Evolutionary conservation across 2,113 vertebrate species (phyloP).

Genomic region (Dasyprocta punctata): DNA sequence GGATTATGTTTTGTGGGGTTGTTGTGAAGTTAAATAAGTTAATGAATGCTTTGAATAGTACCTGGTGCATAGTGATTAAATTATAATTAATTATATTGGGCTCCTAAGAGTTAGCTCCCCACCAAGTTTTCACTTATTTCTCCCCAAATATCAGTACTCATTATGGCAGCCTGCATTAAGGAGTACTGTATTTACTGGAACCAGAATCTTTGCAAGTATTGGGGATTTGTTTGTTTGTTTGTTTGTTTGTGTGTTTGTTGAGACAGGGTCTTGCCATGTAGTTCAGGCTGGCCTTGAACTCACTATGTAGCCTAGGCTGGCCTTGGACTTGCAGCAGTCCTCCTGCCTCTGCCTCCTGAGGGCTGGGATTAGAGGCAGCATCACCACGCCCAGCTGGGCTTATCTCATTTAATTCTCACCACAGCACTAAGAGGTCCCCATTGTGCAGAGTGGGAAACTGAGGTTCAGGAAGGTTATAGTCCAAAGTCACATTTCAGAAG

Average conservation of each 20-base stretch:
- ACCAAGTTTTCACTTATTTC: neutral
- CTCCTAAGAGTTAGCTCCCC: neutral
- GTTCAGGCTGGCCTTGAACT: too few relatives aligned
- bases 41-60: neutral
- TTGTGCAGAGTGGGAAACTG: neutral
- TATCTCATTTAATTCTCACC: neutral
- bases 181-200: too few relatives aligned
- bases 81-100: neutral
- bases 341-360: too few relatives aligned
- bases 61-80: neutral
- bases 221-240: neutral
- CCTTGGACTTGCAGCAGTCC: too few relatives aligned
- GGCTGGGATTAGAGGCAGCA: too few relatives aligned
- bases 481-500: neutral
- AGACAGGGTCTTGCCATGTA: too few relatives aligned
- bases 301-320: too few relatives aligned
- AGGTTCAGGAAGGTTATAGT: neutral
- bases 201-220: too few relatives aligned
- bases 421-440: neutral
- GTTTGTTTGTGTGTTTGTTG: too few relatives aligned
- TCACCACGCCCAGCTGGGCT: neutral
- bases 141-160: neutral
- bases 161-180: neutral
- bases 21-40: neutral
- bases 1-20: neutral